Percentiles rank a stretch among this genome's conserved stretches.
These are phyloP conservation scores for Sphyrna mokarran DNA, from an alignment of 2,113 vertebrate genomes.

Conservation along the genomic window DNA sequence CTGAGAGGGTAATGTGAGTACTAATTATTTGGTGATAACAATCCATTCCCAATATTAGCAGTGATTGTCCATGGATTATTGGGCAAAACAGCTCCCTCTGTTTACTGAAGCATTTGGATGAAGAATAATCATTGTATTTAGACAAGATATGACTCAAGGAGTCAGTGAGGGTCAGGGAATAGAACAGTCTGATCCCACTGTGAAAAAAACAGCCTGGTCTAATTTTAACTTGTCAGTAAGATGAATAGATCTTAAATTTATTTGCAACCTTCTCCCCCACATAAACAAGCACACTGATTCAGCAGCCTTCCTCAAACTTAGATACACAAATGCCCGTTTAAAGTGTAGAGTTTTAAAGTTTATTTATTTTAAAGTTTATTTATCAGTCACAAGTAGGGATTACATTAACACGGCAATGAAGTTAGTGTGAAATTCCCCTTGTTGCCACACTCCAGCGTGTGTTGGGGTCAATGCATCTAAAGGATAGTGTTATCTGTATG, in stretches of 20 bases:
- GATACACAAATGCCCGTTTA: neutral
- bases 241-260: conserved; percentile 14
- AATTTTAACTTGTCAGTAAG: neutral
- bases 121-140: neutral
- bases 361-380: too few relatives aligned
- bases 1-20: neutral
- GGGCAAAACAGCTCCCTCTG: neutral
- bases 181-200: conserved; percentile 18
- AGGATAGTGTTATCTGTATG: neutral
- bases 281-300: neutral
- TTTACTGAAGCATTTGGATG: neutral
- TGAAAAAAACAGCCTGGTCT: neutral
- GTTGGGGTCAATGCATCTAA: neutral
- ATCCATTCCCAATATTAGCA: neutral
- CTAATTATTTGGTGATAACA: neutral
- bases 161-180: conserved; percentile 11
- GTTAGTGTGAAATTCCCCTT: too few relatives aligned
- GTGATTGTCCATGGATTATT: neutral
- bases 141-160: neutral
- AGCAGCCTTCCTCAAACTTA: neutral
- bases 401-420: too few relatives aligned
- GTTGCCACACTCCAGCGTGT: too few relatives aligned
- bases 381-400: too few relatives aligned
- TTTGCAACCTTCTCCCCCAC: neutral
- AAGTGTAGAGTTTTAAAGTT: too few relatives aligned